These are phyloP conservation scores for Prunella fulvescens DNA, from an alignment of 2,113 vertebrate species.

Conservation along the genomic window DNA sequence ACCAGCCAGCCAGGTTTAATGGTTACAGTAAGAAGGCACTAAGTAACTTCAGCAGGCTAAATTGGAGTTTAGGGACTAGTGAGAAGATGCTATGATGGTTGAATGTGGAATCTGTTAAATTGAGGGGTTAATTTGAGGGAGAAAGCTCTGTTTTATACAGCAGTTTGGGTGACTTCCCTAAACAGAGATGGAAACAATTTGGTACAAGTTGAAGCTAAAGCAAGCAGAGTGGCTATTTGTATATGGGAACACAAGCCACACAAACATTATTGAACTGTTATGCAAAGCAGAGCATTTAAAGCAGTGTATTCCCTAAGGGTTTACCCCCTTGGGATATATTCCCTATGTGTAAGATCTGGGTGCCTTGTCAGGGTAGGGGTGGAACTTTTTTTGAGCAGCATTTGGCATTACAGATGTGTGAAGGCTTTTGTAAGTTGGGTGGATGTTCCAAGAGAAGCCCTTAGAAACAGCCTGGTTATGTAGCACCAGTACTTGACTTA, in stretches of 20 bases:
- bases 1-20: background rate
- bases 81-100: background rate
- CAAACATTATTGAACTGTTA: background rate
- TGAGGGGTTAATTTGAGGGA: background rate
- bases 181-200: background rate
- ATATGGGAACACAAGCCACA: fast-evolving
- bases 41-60: background rate
- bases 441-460: background rate
- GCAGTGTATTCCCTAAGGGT: background rate
- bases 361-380: fast-evolving
- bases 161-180: background rate
- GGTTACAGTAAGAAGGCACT: background rate
- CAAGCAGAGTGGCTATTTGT: background rate
- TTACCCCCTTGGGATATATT: background rate
- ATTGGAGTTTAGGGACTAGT: background rate
- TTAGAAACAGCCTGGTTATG: background rate
- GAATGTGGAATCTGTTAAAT: background rate
- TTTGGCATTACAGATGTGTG: background rate
- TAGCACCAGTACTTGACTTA: background rate
- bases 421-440: background rate
- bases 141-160: background rate
- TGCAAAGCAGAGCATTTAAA: background rate
- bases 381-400: background rate
- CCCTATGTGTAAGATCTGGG: background rate
- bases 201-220: background rate